Evolutionary conservation across 2,797 vertebrate species (phyloP).

Genomic region (Siniperca obscura): DNA sequence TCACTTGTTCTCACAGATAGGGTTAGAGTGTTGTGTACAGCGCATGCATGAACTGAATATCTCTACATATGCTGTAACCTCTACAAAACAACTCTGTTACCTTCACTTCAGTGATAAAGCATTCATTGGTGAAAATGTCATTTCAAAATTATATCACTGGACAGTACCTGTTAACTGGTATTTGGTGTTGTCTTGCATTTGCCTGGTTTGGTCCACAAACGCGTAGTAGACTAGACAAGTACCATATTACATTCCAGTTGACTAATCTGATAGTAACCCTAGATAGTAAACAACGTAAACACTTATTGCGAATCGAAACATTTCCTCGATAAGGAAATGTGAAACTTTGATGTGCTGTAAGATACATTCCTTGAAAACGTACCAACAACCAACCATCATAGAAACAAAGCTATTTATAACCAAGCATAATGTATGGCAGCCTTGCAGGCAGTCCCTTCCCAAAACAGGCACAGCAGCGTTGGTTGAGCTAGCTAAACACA

Average conservation of each 20-base stretch:
- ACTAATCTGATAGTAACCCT: neutral
- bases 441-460: neutral
- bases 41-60: constrained; percentile 11
- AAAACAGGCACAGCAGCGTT: neutral
- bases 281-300: neutral
- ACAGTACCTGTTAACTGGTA: neutral
- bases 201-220: neutral
- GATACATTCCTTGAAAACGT: neutral
- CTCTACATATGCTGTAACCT: neutral
- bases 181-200: neutral
- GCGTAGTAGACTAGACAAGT: neutral
- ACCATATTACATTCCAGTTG: neutral
- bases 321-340: neutral
- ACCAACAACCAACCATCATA: neutral
- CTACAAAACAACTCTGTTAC: neutral
- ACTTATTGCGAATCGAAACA: no score
- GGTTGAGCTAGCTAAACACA: neutral
- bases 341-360: neutral
- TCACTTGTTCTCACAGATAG: constrained; percentile 14
- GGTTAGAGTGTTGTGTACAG: constrained; percentile 27
- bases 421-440: neutral
- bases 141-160: neutral
- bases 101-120: constrained; percentile 74
- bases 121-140: constrained; percentile 72
- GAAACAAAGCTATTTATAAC: neutral